Evolutionary conservation across 2,797 vertebrate species (phyloP).

Genomic region (Pagetopsis macropterus): DNA sequence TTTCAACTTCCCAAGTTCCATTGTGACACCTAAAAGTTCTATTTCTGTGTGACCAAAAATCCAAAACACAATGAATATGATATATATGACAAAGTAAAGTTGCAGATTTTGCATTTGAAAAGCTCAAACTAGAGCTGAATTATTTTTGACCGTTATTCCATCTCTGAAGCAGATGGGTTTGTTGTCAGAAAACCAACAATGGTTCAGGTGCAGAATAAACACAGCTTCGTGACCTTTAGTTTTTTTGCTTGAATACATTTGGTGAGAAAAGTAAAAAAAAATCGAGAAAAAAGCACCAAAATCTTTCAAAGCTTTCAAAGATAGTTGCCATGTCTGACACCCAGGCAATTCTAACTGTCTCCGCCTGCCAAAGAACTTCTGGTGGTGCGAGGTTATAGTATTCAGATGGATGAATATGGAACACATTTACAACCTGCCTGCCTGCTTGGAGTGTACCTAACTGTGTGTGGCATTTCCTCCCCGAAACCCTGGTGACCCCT

Average conservation of each 20-base stretch:
- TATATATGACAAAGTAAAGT: not conserved
- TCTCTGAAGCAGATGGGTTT: not conserved
- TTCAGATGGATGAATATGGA: constrained; percentile 49
- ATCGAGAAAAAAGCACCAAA: not conserved
- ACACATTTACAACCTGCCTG: constrained; percentile 15
- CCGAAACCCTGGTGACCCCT: constrained; percentile 49
- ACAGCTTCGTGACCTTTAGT: not conserved
- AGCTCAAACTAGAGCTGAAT: not conserved
- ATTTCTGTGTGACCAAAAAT: not conserved
- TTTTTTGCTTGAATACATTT: not conserved
- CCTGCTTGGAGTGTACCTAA: not conserved
- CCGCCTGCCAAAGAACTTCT: constrained; percentile 31
- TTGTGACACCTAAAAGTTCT: not conserved
- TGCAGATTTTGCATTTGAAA: not conserved
- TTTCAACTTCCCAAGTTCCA: not conserved
- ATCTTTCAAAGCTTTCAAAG: constrained; percentile 31
- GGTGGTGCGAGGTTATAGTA: constrained; percentile 44
- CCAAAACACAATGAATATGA: not conserved
- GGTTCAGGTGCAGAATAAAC: constrained; percentile 12
- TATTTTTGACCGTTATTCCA: not conserved
- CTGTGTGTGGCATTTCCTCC: constrained; percentile 47
- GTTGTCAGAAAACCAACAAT: constrained; percentile 13
- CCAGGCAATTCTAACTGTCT: constrained; percentile 46
- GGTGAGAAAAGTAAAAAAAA: constrained; percentile 6
- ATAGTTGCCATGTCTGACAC: constrained; percentile 54